phyloP scores from a whole-genome alignment of 2,797 vertebrate genomes.

The Chelon auratus region DNA sequence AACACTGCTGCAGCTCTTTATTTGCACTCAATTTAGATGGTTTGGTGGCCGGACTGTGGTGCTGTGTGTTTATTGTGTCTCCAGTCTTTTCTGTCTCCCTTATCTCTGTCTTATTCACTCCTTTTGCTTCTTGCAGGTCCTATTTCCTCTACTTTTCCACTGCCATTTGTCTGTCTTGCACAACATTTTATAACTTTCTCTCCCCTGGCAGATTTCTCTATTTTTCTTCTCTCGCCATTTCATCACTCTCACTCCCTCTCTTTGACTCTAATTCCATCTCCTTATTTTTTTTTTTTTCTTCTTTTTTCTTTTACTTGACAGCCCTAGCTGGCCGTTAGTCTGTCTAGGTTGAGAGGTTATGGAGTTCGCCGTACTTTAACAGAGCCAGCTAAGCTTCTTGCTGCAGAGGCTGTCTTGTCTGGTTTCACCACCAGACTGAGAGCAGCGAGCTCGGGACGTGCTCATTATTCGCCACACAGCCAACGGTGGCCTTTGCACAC shows the following conservation, averaged over 20 bases:
- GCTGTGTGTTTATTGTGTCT: conserved; percentile 39
- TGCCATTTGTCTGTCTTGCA: conserved; percentile 36
- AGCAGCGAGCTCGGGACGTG: conserved; percentile 34
- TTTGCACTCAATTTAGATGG: conserved; percentile 70
- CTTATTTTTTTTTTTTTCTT: conserved; percentile 37
- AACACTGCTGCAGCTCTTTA: conserved; percentile 67
- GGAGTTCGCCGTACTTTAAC: conserved; percentile 54
- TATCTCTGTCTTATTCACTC: conserved; percentile 52
- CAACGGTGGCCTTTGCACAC: conserved; percentile 31
- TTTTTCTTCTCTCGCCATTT: conserved; percentile 44
- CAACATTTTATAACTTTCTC: conserved; percentile 32
- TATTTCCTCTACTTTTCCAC: conserved; percentile 28
- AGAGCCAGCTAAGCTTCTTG: conserved; percentile 33
- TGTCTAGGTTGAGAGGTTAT: conserved; percentile 50
- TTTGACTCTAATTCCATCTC: conserved; percentile 52
- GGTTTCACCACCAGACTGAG: conserved; percentile 47
- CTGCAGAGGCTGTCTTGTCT: conserved; percentile 44
- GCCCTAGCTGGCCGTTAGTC: conserved; percentile 43
- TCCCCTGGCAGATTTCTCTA: conserved; percentile 36
- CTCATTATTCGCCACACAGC: conserved; percentile 63
- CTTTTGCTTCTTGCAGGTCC: conserved; percentile 26
- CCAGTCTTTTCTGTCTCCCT: conserved; percentile 43
- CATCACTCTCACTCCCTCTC: conserved; percentile 19
- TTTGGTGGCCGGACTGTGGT: conserved; percentile 51
- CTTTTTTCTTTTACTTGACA: conserved; percentile 56